Percentiles rank a stretch among this genome's conserved stretches.
Conservation (phyloP, 2,113 vertebrate genomes). For the Malurus elegans region DNA sequence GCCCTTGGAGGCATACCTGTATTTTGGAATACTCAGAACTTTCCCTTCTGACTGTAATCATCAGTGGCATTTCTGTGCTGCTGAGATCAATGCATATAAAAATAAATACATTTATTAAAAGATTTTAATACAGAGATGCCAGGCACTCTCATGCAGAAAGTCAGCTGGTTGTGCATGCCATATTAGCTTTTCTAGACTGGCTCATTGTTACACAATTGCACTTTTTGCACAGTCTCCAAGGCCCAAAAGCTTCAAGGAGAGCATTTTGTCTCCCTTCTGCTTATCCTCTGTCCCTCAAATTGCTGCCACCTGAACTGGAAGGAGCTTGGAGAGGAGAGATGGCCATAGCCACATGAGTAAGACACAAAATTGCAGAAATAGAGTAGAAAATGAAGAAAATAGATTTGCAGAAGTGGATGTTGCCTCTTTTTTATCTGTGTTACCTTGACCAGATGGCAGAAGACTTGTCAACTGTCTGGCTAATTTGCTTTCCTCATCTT, state of each 20-base stretch:
- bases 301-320: background rate
- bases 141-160: background rate
- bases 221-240: background rate
- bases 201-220: background rate
- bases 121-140: background rate
- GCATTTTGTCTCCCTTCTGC: background rate
- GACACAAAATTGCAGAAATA: background rate
- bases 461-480: background rate
- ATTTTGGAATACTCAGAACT: background rate
- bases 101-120: background rate
- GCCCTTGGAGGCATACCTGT: background rate
- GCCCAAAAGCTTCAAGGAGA: background rate
- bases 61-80: background rate
- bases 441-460: background rate
- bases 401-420: background rate
- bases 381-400: background rate
- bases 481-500: background rate
- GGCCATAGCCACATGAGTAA: rapidly evolving
- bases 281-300: background rate
- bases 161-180: background rate
- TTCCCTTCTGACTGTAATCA: background rate
- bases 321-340: background rate
- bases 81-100: background rate
- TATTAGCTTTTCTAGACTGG: background rate
- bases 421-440: background rate